Conservation (phyloP, 2,113 vertebrate genomes). For the Hylia prasina region DNA sequence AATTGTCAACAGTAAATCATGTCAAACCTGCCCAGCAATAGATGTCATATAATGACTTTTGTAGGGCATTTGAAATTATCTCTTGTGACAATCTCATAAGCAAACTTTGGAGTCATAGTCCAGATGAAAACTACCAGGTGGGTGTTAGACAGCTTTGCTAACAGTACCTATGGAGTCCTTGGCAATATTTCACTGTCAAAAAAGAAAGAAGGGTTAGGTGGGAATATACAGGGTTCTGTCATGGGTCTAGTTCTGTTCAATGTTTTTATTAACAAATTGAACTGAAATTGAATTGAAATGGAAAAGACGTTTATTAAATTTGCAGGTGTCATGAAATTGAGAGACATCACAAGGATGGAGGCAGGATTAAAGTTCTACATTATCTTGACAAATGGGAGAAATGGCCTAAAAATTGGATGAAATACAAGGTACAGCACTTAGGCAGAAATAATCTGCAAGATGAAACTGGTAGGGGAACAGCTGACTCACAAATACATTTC, state of each 20-base stretch:
- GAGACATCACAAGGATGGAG: not conserved
- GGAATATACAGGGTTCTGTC: not conserved
- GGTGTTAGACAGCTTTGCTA: conserved; percentile 22
- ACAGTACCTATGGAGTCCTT: not conserved
- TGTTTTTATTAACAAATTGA: conserved; percentile 56
- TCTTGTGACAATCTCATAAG: not conserved
- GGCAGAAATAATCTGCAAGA: not conserved
- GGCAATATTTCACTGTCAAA: conserved; percentile 1
- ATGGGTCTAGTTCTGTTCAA: not conserved
- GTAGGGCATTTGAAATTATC: not conserved
- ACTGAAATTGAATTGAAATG: conserved; percentile 30
- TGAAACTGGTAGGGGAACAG: not conserved
- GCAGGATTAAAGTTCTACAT: not conserved
- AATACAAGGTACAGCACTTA: not conserved
- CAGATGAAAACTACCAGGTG: not conserved
- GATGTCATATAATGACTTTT: not conserved
- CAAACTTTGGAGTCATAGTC: not conserved
- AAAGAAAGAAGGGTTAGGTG: not conserved
- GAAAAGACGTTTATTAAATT: conserved; percentile 25
- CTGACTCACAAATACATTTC: not conserved
- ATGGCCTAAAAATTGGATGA: conserved; percentile 16
- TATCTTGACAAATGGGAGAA: conserved; percentile 7
- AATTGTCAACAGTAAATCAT: not conserved
- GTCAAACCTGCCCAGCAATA: not conserved
- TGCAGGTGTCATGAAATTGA: not conserved